These are phyloP conservation scores for Actinemys pallida DNA, from an alignment of 2,113 vertebrate genomes.

Conservation along the genomic window DNA sequence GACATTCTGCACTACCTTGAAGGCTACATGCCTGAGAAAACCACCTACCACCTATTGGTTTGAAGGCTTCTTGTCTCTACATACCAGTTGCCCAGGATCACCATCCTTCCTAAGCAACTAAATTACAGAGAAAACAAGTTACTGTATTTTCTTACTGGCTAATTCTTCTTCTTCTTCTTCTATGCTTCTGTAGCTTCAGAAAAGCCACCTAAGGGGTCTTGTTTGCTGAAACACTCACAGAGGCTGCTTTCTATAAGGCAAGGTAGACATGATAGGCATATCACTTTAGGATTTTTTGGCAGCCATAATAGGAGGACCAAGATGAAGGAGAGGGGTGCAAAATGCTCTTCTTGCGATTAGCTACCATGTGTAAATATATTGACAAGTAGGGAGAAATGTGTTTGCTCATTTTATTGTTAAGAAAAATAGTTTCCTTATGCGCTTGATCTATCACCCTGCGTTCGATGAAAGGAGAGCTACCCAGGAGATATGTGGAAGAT, in stretches of 20 bases:
- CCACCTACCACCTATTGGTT: neutral
- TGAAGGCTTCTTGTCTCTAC: neutral
- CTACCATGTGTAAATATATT: neutral
- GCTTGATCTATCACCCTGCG: neutral
- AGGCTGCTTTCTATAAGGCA: neutral
- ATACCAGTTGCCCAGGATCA: neutral
- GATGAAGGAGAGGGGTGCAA: neutral
- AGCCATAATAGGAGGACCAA: neutral
- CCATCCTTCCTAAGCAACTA: neutral
- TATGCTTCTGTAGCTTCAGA: neutral
- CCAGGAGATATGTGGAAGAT: neutral
- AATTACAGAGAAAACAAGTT: neutral
- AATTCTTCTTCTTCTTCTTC: neutral
- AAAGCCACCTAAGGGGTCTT: fast-evolving
- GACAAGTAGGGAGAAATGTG: fast-evolving
- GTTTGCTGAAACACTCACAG: neutral
- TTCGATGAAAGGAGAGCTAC: neutral
- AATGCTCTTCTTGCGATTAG: neutral
- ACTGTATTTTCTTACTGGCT: neutral
- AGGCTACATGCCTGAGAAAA: neutral
- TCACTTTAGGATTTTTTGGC: neutral
- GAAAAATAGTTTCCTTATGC: neutral
- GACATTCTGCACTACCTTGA: neutral
- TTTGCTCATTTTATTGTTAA: neutral
- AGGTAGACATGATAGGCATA: neutral